Evolutionary conservation across 2,113 vertebrate genomes (phyloP).

Genomic region (Mesembrinibis cayennensis): DNA sequence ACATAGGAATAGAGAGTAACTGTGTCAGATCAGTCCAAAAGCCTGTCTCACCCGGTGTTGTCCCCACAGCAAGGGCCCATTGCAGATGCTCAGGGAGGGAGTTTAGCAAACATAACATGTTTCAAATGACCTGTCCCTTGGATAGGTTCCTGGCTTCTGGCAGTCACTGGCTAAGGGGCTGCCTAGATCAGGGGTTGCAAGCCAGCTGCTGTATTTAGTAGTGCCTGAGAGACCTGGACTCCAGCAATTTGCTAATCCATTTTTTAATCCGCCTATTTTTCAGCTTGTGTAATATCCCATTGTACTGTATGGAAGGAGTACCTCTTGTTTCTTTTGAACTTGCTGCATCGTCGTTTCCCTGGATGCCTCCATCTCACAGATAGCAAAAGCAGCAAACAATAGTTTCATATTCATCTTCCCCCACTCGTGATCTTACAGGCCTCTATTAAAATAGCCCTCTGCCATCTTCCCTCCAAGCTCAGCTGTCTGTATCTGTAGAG

Average conservation of each 20-base stretch:
- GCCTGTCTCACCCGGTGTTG: accelerated
- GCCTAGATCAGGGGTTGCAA: background rate
- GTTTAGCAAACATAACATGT: background rate
- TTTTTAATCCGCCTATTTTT: background rate
- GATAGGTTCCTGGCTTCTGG: background rate
- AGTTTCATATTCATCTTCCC: background rate
- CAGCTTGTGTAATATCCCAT: background rate
- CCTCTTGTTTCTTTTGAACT: background rate
- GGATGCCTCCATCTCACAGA: background rate
- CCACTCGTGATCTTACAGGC: background rate
- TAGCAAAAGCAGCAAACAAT: background rate
- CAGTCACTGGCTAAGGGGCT: background rate
- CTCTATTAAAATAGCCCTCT: background rate
- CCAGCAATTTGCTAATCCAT: background rate
- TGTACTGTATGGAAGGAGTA: background rate
- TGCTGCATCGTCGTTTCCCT: background rate
- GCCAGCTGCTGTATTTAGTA: background rate
- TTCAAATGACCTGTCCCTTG: background rate
- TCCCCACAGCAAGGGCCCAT: background rate
- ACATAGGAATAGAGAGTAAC: background rate
- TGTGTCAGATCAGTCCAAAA: background rate
- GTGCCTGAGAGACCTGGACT: background rate
- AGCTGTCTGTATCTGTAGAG: background rate
- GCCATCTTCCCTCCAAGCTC: background rate
- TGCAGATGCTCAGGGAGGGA: background rate